Evolutionary conservation across 2,888 invertebrate species (phyloP).

Genomic region (Therioaphis trifolii): DNA sequence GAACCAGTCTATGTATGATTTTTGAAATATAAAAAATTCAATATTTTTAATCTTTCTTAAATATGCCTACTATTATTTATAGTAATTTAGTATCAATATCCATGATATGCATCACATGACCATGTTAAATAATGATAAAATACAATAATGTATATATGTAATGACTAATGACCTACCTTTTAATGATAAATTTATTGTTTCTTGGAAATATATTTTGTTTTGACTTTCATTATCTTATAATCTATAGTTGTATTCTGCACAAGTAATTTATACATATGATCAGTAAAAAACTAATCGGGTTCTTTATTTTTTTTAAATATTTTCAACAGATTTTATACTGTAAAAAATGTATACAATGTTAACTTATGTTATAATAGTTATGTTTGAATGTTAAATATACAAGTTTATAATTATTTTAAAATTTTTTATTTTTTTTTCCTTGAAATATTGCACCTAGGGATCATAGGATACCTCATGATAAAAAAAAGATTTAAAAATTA

Average conservation of each 20-base stretch:
- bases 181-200: too few species aligned
- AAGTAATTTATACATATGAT: too few species aligned
- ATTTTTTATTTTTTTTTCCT: background rate
- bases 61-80: background rate
- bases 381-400: too few species aligned
- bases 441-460: background rate
- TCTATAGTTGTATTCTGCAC: too few species aligned
- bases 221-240: conserved; percentile 2
- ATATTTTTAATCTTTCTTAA: too few species aligned
- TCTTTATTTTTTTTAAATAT: background rate
- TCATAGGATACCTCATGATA: background rate
- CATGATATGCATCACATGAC: too few species aligned
- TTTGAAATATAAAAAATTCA: too few species aligned
- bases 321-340: background rate
- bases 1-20: too few species aligned
- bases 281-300: background rate
- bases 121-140: too few species aligned
- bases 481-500: too few species aligned
- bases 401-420: background rate
- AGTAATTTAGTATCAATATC: background rate
- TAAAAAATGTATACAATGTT: background rate
- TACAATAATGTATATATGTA: too few species aligned
- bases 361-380: background rate
- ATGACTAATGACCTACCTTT: too few species aligned
- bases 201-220: background rate